These are phyloP conservation scores for Gnatocerus cornutus DNA, from an alignment of 2,888 invertebrate genomes.

Conservation along the genomic window DNA sequence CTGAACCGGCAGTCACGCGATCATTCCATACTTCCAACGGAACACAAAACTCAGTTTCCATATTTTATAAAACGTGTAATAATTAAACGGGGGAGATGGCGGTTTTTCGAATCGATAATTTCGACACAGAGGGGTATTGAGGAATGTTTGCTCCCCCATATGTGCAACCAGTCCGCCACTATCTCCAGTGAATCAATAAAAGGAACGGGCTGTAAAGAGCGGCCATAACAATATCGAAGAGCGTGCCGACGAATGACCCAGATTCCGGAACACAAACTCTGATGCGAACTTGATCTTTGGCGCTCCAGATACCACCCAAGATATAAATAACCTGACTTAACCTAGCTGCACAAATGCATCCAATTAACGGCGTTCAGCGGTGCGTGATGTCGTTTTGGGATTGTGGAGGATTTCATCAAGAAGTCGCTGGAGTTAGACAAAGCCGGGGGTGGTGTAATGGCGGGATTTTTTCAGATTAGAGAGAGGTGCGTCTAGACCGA, in stretches of 20 bases:
- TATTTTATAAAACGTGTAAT: neutral
- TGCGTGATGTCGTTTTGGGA: too few relatives aligned
- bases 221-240: constrained; percentile 37
- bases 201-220: constrained; percentile 14
- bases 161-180: too few relatives aligned
- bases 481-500: too few relatives aligned
- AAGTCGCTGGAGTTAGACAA: too few relatives aligned
- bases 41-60: neutral
- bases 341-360: constrained; percentile 25
- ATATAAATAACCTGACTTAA: constrained; percentile 45
- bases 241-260: constrained; percentile 50
- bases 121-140: neutral
- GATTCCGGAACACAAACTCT: constrained; percentile 47
- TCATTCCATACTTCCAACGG: constrained; percentile 1
- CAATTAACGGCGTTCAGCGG: neutral
- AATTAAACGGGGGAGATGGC: neutral
- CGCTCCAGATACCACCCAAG: constrained; percentile 49
- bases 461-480: too few relatives aligned
- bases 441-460: too few relatives aligned
- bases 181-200: constrained; percentile 15
- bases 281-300: constrained; percentile 52
- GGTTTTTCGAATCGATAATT: neutral
- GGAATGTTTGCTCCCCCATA: neutral
- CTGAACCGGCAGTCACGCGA: constrained; percentile 4
- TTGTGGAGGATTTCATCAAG: too few relatives aligned